These are phyloP conservation scores for Hypotaenidia philippensis DNA, from an alignment of 2,797 vertebrate genomes.

Conservation along the genomic window DNA sequence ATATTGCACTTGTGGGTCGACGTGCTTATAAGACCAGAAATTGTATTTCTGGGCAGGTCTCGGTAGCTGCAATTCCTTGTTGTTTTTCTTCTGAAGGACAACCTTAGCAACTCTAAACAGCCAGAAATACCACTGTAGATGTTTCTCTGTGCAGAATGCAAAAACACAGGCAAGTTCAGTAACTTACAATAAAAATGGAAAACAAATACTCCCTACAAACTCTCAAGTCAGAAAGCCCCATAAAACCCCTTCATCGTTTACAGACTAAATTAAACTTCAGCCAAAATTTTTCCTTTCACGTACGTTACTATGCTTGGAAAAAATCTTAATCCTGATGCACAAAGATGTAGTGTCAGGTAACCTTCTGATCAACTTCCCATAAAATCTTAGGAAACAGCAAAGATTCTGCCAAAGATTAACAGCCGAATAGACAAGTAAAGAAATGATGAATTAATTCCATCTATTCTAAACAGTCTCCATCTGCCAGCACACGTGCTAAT, in stretches of 20 bases:
- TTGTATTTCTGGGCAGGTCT: background rate
- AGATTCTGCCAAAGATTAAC: background rate
- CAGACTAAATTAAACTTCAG: background rate
- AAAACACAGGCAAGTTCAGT: background rate
- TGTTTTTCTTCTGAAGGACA: background rate
- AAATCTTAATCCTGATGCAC: background rate
- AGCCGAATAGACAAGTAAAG: background rate
- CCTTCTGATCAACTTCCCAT: background rate
- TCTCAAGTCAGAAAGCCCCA: background rate
- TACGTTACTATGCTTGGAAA: background rate
- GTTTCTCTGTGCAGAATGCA: background rate
- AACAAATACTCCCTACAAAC: background rate
- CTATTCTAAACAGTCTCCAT: background rate
- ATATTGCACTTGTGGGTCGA: background rate
- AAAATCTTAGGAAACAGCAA: background rate
- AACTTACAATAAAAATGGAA: background rate
- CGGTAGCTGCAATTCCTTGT: background rate
- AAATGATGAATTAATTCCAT: background rate
- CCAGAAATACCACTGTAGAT: background rate
- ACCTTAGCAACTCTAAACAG: background rate
- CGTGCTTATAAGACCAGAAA: background rate
- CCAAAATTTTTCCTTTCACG: background rate
- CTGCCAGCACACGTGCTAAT: background rate
- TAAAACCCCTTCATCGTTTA: background rate
- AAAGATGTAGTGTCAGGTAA: background rate